A percentile compares a stretch with the other conserved stretches of the same genome.
Evolutionary conservation across 2,113 vertebrate genomes (phyloP).

Genomic region (Ammodytes dubius): DNA sequence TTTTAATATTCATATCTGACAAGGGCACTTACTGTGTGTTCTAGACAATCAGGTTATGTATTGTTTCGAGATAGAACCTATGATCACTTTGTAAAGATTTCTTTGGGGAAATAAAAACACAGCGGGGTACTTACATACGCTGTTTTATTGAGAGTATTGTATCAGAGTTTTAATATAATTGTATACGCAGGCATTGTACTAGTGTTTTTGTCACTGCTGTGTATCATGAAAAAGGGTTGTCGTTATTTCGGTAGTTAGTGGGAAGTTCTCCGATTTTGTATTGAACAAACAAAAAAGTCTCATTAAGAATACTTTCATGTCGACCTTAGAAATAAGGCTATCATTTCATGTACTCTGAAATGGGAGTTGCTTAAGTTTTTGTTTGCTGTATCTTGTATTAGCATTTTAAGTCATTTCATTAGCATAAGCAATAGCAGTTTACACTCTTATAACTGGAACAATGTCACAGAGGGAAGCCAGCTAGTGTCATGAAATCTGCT

Average conservation of each 20-base stretch:
- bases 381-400: background rate
- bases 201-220: constrained; percentile 13
- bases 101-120: background rate
- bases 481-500: background rate
- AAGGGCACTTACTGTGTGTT: background rate
- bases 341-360: constrained; percentile 12
- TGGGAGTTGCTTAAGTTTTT: background rate
- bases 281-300: background rate
- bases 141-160: constrained; percentile 40
- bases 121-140: constrained; percentile 1
- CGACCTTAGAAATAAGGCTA: background rate
- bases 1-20: constrained; percentile 20
- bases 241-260: constrained; percentile 29
- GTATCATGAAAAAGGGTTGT: constrained; percentile 10
- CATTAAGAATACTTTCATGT: constrained; percentile 5
- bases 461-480: background rate
- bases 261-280: background rate
- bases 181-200: background rate
- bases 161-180: constrained; percentile 59
- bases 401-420: constrained; percentile 1
- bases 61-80: constrained; percentile 9
- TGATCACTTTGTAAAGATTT: constrained; percentile 5
- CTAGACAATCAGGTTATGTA: constrained; percentile 59
- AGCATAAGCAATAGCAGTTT: background rate
- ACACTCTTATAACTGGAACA: constrained; percentile 17